phyloP scores from a whole-genome alignment of 2,113 vertebrate genomes.

The Hippoglossus stenolepis region DNA sequence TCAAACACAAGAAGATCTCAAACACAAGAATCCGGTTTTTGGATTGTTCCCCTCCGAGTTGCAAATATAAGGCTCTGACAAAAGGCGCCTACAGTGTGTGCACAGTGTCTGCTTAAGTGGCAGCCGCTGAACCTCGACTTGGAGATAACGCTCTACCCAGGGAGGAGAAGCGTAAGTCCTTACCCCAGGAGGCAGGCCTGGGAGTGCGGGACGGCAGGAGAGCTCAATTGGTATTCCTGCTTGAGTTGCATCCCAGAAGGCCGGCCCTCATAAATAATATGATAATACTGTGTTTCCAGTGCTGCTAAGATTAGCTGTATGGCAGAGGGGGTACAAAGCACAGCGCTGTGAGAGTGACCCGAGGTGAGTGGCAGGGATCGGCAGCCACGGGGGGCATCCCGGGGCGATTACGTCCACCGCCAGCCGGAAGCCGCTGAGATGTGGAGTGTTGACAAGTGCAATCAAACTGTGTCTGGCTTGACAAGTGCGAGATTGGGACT shows the following conservation, averaged over 20 bases:
- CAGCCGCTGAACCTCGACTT: conserved; percentile 46
- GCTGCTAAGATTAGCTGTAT: conserved; percentile 77
- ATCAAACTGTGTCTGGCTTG: conserved; percentile 71
- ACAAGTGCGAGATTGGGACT: conserved; percentile 63
- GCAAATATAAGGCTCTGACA: conserved; percentile 36
- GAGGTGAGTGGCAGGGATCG: conserved; percentile 60
- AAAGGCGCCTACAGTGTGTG: conserved; percentile 33
- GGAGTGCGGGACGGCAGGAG: conserved; percentile 51
- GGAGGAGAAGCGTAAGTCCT: conserved; percentile 45
- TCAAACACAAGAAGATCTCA: conserved; percentile 25
- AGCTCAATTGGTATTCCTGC: conserved; percentile 77
- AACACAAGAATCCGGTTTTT: conserved; percentile 37
- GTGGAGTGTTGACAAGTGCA: conserved; percentile 73
- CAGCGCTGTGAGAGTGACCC: conserved; percentile 60
- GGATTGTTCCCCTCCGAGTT: conserved; percentile 28
- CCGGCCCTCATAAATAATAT: conserved; percentile 79
- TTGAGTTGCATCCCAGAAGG: conserved; percentile 74
- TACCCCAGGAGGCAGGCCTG: conserved; percentile 49
- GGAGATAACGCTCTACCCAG: conserved; percentile 54
- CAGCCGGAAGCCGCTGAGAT: conserved; percentile 40
- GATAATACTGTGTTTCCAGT: conserved; percentile 73
- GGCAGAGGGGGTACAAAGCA: conserved; percentile 64
- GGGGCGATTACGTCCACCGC: conserved; percentile 51
- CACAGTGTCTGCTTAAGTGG: conserved; percentile 47
- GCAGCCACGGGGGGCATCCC: conserved; percentile 47